Conservation (phyloP, 2,797 vertebrate species). For the Astyanax mexicanus region DNA sequence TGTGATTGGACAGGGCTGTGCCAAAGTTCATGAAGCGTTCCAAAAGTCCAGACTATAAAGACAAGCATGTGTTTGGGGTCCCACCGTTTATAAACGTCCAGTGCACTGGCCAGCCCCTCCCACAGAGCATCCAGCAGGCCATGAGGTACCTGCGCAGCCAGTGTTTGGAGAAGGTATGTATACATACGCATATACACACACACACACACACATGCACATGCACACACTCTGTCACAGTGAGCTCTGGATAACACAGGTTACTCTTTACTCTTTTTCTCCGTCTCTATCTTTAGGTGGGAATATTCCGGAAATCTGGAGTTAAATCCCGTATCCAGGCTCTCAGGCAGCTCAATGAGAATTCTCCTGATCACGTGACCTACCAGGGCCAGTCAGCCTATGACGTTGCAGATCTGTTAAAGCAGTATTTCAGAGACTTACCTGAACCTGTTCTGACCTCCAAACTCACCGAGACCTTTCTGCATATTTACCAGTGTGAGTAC, state of each 20-base stretch:
- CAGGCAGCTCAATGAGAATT: constrained; percentile 83
- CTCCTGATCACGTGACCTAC: constrained; percentile 82
- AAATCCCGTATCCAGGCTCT: constrained; percentile 87
- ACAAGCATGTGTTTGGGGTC: constrained; percentile 85
- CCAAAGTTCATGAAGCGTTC: constrained; percentile 90
- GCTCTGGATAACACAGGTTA: not conserved
- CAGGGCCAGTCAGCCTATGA: constrained; percentile 86
- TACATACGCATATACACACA: not conserved
- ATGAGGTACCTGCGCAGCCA: constrained; percentile 86
- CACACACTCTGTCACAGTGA: no score
- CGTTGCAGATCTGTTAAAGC: constrained; percentile 87
- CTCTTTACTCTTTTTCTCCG: not conserved
- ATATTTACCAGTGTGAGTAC: constrained; percentile 87
- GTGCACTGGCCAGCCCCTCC: constrained; percentile 84
- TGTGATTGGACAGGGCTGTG: constrained; percentile 75
- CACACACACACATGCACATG: no score
- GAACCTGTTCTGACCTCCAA: constrained; percentile 89
- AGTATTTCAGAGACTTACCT: constrained; percentile 87
- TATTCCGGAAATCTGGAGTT: constrained; percentile 87
- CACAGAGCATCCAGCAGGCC: constrained; percentile 89
- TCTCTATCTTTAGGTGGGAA: constrained; percentile 78
- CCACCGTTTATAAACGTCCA: constrained; percentile 82
- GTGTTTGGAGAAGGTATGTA: constrained; percentile 84
- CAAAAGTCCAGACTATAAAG: constrained; percentile 83
- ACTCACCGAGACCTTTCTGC: constrained; percentile 85